Base-by-base conservation (phyloP, 2,797 vertebrate species). In the Sparidentex hasta region DNA sequence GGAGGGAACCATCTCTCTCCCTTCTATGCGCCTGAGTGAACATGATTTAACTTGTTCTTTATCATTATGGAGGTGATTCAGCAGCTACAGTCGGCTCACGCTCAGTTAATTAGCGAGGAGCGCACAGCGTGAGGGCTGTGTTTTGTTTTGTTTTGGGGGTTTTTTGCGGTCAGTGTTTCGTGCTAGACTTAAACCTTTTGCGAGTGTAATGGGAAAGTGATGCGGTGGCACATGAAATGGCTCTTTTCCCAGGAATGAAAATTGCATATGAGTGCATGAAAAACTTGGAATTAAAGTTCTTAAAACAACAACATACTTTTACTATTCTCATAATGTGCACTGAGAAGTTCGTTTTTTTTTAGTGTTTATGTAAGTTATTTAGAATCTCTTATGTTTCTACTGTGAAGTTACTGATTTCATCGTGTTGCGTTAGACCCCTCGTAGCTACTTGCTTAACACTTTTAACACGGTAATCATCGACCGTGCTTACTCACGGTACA, bases 31-130 rank as follows among this genome's bases (percentile, higher is more conserved):
- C 23, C 46, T 70, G 79, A 57, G 47, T 66, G 58, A 72, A 57
- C 58, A 65, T 73, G 54, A 82, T 88, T 78, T 41, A 80, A 81
- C 47, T 78, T 68, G 64, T 71, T 81, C 47, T 54, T 63, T 58
- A 46, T 80, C 70, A 76, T 82, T 61, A 66, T 48, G 57, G 52
- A 59, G 17, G 21, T 52, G 51, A 66, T 84, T 79, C 55, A 38
- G 67, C 59, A 38, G 62, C 62, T 61, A 61, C 23, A n/a, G 52
- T 55, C 50, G 54, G 56, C 20, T 76, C 72, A 65, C 7, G 20
- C 55, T 83, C 57, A 54, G 61, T 65, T 83, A 76, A 88, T 86
- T 73, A 80, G 59, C 1, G 18, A 11, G 5, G 41, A 55, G 29
- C 11, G 6, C 51, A 54, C 48, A 70, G 71, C 23, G 25, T 44